These are phyloP conservation scores for Torymus texanus DNA, from an alignment of 2,888 invertebrate genomes.

Conservation along the genomic window DNA sequence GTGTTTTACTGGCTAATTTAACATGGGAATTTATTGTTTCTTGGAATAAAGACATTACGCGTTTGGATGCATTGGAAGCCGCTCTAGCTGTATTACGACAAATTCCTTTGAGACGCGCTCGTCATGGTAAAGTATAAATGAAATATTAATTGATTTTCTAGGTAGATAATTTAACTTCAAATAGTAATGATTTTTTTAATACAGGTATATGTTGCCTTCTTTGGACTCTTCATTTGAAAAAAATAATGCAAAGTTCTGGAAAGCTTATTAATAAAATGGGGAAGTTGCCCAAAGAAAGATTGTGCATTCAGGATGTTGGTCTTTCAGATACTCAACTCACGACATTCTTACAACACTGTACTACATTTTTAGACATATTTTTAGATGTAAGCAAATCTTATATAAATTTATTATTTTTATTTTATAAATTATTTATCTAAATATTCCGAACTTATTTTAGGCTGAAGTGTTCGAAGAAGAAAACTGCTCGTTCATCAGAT, in stretches of 20 bases:
- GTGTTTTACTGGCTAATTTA: slow-evolving; percentile 89
- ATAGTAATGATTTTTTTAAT: slow-evolving; percentile 17
- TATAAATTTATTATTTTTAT: slow-evolving; percentile 67
- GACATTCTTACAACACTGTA: slow-evolving; percentile 73
- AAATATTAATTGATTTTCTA: slow-evolving; percentile 23
- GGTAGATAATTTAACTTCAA: slow-evolving; percentile 10
- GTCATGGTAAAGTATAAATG: slow-evolving; percentile 76
- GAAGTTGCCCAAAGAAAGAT: slow-evolving; percentile 88
- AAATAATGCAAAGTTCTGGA: slow-evolving; percentile 85
- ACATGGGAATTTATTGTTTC: slow-evolving; percentile 93
- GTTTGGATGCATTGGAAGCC: slow-evolving; percentile 82
- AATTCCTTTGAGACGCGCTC: slow-evolving; percentile 81
- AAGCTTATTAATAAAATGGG: slow-evolving; percentile 88
- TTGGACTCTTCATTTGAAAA: slow-evolving; percentile 93
- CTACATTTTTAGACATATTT: slow-evolving; percentile 78
- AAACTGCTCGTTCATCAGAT: slow-evolving; percentile 75
- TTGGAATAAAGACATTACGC: slow-evolving; percentile 88
- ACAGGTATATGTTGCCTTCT: slow-evolving; percentile 88
- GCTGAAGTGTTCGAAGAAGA: slow-evolving; percentile 73
- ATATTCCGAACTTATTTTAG: slow-evolving; percentile 61
- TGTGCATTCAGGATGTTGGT: slow-evolving; percentile 87
- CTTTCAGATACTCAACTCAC: slow-evolving; percentile 79
- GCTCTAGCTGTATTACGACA: slow-evolving; percentile 82
- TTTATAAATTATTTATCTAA: no score
- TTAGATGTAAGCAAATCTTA: slow-evolving; percentile 76